Evolutionary conservation across 2,797 vertebrate genomes (phyloP), one percentile per base, ranked within the genome.

Genomic region (Acrossocheilus fasciatus): DNA sequence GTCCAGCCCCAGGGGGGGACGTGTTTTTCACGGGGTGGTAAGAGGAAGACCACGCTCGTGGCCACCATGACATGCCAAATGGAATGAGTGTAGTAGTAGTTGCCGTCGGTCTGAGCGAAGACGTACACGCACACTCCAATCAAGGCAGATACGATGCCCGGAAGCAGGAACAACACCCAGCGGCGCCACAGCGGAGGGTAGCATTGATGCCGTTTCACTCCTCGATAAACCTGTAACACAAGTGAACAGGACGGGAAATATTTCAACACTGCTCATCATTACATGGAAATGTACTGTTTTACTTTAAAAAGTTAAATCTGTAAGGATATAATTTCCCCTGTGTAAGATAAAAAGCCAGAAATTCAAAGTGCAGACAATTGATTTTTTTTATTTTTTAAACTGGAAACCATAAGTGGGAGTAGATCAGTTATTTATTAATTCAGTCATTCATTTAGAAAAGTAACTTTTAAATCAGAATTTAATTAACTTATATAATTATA

Each of bases 51-150:
- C 0, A 97, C 97, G 0, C 98, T 98, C 88, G 89, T 95, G 7
- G 98, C 98, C 92, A 99, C 96, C 92, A 99, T 94, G 78, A 98
- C 80, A 52, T 99, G 98, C 98, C 98, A 99, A 91, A 98, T 95
- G 80, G 97, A 99, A 91, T 99, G 98, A 0, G 96, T 99, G 91
- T 99, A 99, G 93, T 96, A 98, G 90, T 99, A 99, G 93, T 99
- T 99, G 89, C 95, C 95, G 26, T 95, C 97, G 0, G 98, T 99
- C 94, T 97, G 96, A 23, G 97, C 95, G 81, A 97, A 97, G 43
- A 95, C 93, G 52, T 97, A 99, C 77, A 99, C 93, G 6, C 95
- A 94, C 1, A 99, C 91, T 7, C 97, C 98, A 0, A 96, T 91
- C 26, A 97, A 77, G 3, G 97, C 97, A 73, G 97, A 95, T 45